These are phyloP conservation scores for Microctenopoma steveboyesi DNA, from an alignment of 2,797 vertebrate species.

Conservation along the genomic window DNA sequence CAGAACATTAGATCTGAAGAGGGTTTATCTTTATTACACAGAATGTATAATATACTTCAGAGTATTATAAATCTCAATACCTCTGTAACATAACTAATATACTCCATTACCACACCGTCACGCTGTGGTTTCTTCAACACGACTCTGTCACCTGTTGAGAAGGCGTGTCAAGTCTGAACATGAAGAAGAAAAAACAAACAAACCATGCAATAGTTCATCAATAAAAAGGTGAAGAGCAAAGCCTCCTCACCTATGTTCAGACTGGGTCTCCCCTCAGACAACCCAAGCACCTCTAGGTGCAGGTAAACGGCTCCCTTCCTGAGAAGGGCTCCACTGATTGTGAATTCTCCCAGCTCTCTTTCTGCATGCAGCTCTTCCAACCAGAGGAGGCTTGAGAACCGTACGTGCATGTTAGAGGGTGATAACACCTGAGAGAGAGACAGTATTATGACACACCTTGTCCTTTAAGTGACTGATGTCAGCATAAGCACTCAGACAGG, in stretches of 20 bases:
- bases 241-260: conserved; percentile 84
- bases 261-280: conserved; percentile 88
- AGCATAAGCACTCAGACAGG: no score
- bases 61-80: conserved; percentile 72
- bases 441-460: background rate
- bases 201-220: background rate
- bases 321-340: conserved; percentile 85
- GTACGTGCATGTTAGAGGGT: conserved; percentile 81
- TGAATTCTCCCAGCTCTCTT: conserved; percentile 85
- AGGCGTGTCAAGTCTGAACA: conserved; percentile 2
- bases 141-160: conserved; percentile 88
- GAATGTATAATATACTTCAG: background rate
- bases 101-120: conserved; percentile 81
- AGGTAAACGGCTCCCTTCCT: conserved; percentile 84
- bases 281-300: conserved; percentile 88
- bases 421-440: conserved; percentile 80
- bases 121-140: conserved; percentile 85
- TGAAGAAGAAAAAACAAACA: background rate
- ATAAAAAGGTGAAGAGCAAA: background rate
- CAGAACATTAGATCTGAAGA: background rate
- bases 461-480: background rate
- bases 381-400: conserved; percentile 92
- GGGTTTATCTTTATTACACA: background rate
- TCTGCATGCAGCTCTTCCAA: conserved; percentile 92
- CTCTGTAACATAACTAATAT: conserved; percentile 85